Conservation (phyloP, 2,797 vertebrate genomes). For the Poecile montanus region DNA sequence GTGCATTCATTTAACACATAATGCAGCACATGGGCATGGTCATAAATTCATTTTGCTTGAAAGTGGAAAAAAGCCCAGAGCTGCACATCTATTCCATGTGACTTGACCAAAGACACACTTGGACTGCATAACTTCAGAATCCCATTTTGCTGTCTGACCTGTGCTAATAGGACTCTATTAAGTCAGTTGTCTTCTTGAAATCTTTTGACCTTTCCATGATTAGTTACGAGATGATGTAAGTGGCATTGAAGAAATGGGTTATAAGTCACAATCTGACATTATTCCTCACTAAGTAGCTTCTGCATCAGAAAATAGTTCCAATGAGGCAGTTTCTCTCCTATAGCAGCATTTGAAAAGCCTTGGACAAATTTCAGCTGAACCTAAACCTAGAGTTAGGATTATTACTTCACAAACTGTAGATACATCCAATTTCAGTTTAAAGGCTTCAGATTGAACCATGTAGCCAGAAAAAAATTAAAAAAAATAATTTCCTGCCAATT, state of each 20-base stretch:
- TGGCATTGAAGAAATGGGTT: neutral
- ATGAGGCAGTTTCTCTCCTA: neutral
- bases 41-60: neutral
- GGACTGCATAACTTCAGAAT: conserved; percentile 8
- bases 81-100: neutral
- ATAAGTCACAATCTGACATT: conserved; percentile 15
- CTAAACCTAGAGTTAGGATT: neutral
- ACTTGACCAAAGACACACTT: neutral
- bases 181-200: neutral
- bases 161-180: conserved; percentile 33
- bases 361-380: neutral
- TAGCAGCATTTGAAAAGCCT: neutral
- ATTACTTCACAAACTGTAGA: neutral
- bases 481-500: neutral
- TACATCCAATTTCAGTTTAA: neutral
- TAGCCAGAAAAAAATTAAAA: neutral
- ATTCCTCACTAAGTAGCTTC: neutral
- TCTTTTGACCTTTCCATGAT: conserved; percentile 12
- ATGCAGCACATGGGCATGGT: neutral
- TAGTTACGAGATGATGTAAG: conserved; percentile 28
- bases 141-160: conserved; percentile 35
- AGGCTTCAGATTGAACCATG: neutral
- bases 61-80: neutral
- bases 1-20: neutral
- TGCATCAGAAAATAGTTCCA: neutral